Base-by-base conservation (phyloP, 2,888 invertebrate species). In the Agrochola lychnidis region DNA sequence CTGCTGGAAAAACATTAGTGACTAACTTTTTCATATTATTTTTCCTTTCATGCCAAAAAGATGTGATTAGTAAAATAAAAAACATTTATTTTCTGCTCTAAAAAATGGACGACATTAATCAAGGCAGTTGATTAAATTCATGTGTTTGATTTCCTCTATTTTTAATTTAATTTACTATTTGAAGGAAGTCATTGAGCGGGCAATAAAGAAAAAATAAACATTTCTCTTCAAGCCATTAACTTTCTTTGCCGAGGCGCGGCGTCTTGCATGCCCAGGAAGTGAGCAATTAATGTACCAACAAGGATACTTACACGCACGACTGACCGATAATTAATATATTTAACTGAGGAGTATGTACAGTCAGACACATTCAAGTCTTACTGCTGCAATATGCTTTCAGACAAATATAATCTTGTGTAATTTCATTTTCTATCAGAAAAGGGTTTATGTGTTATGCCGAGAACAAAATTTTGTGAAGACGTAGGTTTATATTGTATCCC, bases 201-300 rank as follows among this genome's bases (percentile, higher is more conserved):
- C 62, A 61, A 63, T 73, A 61, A 72, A 70, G 14, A 73, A 74
- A 57, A 76, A 72, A 51, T n/a, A 53, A 56, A 19, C 42, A 69
- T 56, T 82, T 70, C 73, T 70, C 62, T 73, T 73, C 57, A 30
- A 84, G n/a, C 59, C 61, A 77, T 80, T 77, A 75, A 86, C 80
- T 87, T 84, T 84, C 79, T 79, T 86, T 45, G 53, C 69, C 48
- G 59, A 36, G 63, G 67, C 57, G 76, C 71, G 72, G 70, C 72
- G 71, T 84, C 76, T 77, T 84, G 67, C 76, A 76, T 83, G 73
- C 66, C 66, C 73, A 78, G 85, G 87, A 85, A 87, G 70, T 63
- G 68, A 69, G 64, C 84, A 85, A 87, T 85, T 85, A 85, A 75
- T 79, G 85, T 87, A 75, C 71, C 61, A 80, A 80, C 73, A 73